Percentiles rank a stretch among this genome's conserved stretches.
Evolutionary conservation across 2,888 invertebrate species (phyloP).

Genomic region (Oscheius myriophilus): DNA sequence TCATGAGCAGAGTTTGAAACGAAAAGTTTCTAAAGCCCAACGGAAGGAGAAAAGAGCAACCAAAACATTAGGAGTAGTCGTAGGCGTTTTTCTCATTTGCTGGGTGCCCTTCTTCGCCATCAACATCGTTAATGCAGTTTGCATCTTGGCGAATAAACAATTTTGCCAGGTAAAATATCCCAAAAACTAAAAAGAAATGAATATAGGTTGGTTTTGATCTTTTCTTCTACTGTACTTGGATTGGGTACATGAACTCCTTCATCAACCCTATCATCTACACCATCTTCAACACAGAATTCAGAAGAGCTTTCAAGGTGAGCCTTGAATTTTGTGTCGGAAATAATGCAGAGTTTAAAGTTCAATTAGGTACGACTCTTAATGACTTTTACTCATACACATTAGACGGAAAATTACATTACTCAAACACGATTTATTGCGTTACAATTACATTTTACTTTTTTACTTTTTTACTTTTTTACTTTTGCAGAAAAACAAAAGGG

Average conservation of each 20-base stretch:
- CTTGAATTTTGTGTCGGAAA: constrained; percentile 29
- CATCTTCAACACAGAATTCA: constrained; percentile 80
- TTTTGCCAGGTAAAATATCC: constrained; percentile 55
- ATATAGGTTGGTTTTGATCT: constrained; percentile 71
- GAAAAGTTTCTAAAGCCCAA: constrained; percentile 68
- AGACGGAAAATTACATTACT: too few relatives aligned
- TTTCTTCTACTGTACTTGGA: constrained; percentile 94
- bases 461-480: too few relatives aligned
- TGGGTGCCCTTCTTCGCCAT: constrained; percentile 99
- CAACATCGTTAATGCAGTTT: constrained; percentile 95
- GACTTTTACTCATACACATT: too few relatives aligned
- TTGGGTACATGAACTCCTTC: constrained; percentile 89
- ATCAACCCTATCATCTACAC: constrained; percentile 77
- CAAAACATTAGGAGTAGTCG: constrained; percentile 95
- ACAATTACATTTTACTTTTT: too few relatives aligned
- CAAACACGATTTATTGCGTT: too few relatives aligned
- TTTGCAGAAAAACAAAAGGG: too few relatives aligned
- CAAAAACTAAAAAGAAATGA: not conserved
- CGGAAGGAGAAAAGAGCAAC: constrained; percentile 93
- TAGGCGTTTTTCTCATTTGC: constrained; percentile 95
- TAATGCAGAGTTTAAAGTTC: constrained; percentile 31
- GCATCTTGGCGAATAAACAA: constrained; percentile 78
- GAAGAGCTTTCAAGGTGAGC: constrained; percentile 84
- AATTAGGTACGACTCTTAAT: not conserved
- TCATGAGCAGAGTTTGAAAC: constrained; percentile 67